Conservation (phyloP, 2,888 invertebrate species). For the Caenorhabditis panamensis region DNA sequence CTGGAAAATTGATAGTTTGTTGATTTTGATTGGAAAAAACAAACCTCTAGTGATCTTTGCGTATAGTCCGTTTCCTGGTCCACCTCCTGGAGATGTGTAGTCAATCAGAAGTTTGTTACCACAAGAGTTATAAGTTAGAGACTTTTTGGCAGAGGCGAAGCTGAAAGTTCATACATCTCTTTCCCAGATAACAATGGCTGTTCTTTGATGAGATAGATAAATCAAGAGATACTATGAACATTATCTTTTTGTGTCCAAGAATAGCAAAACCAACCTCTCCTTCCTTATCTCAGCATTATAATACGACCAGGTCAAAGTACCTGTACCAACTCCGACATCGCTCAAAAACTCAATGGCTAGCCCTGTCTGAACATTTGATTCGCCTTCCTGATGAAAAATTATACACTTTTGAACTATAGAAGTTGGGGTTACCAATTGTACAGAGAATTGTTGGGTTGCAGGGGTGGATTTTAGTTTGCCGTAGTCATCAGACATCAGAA, state of each 20-base stretch:
- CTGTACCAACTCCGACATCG: conserved; percentile 18
- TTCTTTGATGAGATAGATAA: conserved; percentile 19
- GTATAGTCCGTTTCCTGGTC: conserved; percentile 36
- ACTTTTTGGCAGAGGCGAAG: conserved; percentile 6
- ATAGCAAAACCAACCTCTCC: conserved; percentile 20
- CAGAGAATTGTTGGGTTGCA: conserved; percentile 34
- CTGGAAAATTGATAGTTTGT: conserved; percentile 22
- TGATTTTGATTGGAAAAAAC: neutral
- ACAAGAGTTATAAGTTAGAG: conserved; percentile 25
- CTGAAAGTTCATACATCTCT: conserved; percentile 31
- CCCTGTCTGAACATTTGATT: conserved; percentile 43
- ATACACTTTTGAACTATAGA: too few species aligned
- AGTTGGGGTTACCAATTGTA: conserved; percentile 37
- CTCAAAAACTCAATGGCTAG: conserved; percentile 36
- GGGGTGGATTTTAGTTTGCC: neutral
- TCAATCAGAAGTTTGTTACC: conserved; percentile 43
- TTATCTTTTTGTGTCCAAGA: too few species aligned
- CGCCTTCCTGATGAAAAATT: conserved; percentile 44
- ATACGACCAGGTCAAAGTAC: conserved; percentile 42
- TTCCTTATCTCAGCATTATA: conserved; percentile 26
- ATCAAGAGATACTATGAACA: too few species aligned
- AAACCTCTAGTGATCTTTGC: conserved; percentile 45
- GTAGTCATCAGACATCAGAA: conserved; percentile 34
- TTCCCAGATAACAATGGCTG: neutral
- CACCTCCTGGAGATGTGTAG: conserved; percentile 42